These are phyloP conservation scores for Latrodectus geometricus DNA, from an alignment of 1,140 invertebrate genomes.

Conservation along the genomic window DNA sequence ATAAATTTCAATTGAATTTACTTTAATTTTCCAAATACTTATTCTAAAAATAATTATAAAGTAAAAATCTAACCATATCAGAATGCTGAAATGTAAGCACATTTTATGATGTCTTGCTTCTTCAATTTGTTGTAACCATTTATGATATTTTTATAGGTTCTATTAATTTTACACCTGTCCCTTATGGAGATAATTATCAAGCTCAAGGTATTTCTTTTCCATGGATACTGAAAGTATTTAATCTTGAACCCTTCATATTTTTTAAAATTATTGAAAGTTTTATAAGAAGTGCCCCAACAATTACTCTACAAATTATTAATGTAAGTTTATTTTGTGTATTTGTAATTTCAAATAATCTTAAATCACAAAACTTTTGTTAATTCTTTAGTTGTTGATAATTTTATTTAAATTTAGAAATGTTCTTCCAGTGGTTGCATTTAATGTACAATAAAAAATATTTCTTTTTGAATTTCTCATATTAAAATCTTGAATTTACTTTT, in stretches of 20 bases:
- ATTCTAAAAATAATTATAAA: no score
- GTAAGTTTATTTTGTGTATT: background rate
- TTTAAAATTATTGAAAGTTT: constrained; percentile 56
- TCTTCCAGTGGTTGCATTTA: no score
- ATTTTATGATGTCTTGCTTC: background rate
- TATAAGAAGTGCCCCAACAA: constrained; percentile 37
- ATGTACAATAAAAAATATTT: no score
- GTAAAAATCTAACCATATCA: background rate
- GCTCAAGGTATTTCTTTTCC: constrained; percentile 36
- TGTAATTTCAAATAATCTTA: no score
- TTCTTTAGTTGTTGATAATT: background rate
- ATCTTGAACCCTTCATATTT: constrained; percentile 40
- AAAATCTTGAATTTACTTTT: background rate
- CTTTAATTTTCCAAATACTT: background rate
- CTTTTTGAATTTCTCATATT: no score
- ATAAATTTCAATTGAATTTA: background rate
- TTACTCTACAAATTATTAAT: constrained; percentile 49
- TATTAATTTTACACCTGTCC: constrained; percentile 44
- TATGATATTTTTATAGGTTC: constrained; percentile 13
- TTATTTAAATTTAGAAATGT: background rate
- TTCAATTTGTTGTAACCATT: background rate
- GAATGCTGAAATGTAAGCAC: background rate
- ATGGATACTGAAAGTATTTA: constrained; percentile 43
- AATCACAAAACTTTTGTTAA: background rate
- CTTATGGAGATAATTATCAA: constrained; percentile 22